Evolutionary conservation across 2,797 vertebrate species (phyloP).

Genomic region (Malacoraja senta): DNA sequence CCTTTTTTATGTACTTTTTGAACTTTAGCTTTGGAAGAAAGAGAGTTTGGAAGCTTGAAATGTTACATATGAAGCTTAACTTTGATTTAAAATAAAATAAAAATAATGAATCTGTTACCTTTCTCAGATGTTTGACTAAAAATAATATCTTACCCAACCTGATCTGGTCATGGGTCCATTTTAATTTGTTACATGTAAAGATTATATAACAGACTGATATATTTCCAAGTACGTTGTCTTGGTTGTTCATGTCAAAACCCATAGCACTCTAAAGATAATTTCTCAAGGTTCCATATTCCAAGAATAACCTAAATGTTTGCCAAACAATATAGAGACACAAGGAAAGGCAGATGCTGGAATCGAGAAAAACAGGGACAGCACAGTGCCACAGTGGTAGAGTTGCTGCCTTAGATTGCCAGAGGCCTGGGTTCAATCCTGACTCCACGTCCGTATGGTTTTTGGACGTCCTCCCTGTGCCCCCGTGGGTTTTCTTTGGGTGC

Average conservation of each 20-base stretch:
- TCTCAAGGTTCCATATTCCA: background rate
- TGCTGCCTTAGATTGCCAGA: no score
- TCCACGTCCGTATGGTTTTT: no score
- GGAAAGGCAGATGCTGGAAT: background rate
- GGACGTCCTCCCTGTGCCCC: no score
- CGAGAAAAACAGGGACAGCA: no score
- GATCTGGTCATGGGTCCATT: background rate
- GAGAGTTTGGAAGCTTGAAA: constrained; percentile 37
- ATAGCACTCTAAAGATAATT: background rate
- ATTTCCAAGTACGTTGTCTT: background rate
- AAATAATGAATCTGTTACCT: background rate
- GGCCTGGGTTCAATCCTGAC: background rate
- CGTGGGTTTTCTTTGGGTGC: no score
- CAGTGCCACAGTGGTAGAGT: no score
- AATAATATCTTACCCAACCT: background rate
- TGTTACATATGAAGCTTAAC: background rate
- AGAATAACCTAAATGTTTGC: background rate
- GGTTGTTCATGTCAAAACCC: background rate
- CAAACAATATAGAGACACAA: background rate
- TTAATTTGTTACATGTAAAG: background rate
- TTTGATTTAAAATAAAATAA: background rate
- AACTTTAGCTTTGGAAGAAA: constrained; percentile 52
- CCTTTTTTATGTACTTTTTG: constrained; percentile 70
- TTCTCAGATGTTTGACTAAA: background rate
- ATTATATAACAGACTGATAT: background rate